Evolutionary conservation across 1,140 invertebrate species (phyloP), one percentile per base, ranked within the genome.

Genomic region (Lerema accius): DNA sequence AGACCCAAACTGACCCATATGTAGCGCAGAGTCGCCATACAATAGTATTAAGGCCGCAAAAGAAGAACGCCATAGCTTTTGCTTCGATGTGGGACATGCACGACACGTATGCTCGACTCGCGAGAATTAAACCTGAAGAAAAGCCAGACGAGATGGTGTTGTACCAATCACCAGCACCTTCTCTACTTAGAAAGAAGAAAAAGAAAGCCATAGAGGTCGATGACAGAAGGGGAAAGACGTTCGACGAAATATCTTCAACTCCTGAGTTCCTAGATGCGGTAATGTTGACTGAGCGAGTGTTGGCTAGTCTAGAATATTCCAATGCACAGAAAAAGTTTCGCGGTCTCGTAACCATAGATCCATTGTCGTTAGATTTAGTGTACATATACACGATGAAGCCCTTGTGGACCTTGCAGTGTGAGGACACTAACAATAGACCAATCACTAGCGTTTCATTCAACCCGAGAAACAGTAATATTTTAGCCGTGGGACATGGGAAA

Each of bases 11-110:
- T 0, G 77, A 91, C 13, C 85, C 90, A 26, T 70, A 86, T 7
- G 80, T 95, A 0, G 88, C 86, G 0, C 95, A 95, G 78, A 92
- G 92, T 0, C 84, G 94, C 35, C 90, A 92, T 15, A 94, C 94
- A 0, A 91, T 93, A 11, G 90, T 93, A 0, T 86, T 90, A 2
- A 83, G 91, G 35, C 80, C 91, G 0, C 82, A 89, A 55, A 93
- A 92, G 9, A 89, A 82, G 45, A 93, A 95, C 75, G 90, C 90
- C 6, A 88, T 86, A 4, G 91, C 92, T 0, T 95, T 94, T 71
- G 94, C 95, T 0, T 95, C 95, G 4, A 92, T 94, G 67, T 96
- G 95, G 92, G 93, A 95, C 48, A 94, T 96, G 92, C 93, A 93
- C 65, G 95, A 96, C 67, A 94, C 93, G 0, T 95, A 93, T 65